phyloP scores from a whole-genome alignment of 2,113 vertebrate genomes.

The Pyxicephalus adspersus region DNA sequence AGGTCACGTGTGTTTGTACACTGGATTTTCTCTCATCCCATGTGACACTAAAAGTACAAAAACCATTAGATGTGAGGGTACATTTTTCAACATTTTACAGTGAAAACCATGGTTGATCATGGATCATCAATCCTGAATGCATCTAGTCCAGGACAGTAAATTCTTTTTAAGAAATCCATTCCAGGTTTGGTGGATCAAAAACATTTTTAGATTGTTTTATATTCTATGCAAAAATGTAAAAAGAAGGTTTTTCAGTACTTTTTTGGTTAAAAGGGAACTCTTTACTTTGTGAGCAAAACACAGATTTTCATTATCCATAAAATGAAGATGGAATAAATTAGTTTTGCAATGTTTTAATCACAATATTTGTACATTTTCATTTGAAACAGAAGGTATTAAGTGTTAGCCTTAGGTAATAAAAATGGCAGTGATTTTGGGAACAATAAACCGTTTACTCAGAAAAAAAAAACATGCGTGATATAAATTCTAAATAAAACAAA shows the following conservation, averaged over 20 bases:
- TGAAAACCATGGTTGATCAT: no score
- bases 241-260: not conserved
- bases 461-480: constrained; percentile 27
- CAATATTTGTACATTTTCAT: constrained; percentile 43
- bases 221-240: not conserved
- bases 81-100: no score
- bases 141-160: no score
- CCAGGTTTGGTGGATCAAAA: no score
- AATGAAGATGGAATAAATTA: constrained; percentile 24
- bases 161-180: no score
- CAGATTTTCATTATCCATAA: not conserved
- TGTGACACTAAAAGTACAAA: no score
- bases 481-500: constrained; percentile 40
- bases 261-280: not conserved
- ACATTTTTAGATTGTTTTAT: no score
- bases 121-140: no score
- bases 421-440: constrained; percentile 42
- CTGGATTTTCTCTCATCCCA: no score
- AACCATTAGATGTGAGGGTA: no score
- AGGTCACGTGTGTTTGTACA: no score
- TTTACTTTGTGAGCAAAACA: not conserved
- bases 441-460: constrained; percentile 32
- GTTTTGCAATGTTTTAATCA: constrained; percentile 21
- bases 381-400: constrained; percentile 48
- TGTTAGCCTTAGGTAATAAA: constrained; percentile 50